Base-by-base conservation (phyloP, 2,797 vertebrate species). In the Hapalemur alaotrensis region DNA sequence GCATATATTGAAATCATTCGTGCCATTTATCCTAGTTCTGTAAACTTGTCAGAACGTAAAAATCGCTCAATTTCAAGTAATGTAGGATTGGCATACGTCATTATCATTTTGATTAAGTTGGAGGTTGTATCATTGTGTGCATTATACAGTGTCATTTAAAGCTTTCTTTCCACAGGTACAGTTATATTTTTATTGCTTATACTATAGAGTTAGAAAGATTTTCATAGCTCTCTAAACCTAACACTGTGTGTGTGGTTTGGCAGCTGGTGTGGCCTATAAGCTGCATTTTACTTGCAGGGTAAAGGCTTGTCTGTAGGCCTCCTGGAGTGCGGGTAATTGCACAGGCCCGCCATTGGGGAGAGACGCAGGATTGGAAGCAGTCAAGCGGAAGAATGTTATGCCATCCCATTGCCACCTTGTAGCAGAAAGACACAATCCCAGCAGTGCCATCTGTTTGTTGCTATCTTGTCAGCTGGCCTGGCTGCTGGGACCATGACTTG, bases 21-120 rank as follows among this genome's bases (percentile, higher is more conserved):
- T 99, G 99, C 99, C 99, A 99, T 99, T 99, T 99, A 99, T 99
- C 99, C 98, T 99, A 99, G 99, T 99, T 99, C 99, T 99, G 99
- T 99, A 99, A 99, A 99, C 99, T 99, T 99, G 99, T 99, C 99
- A 99, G 99, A 99, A 99, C 99, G 98, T 99, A 98, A 98, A 99
- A 99, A 99, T 99, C 98, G 98, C 98, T 99, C 99, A 98, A 99
- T 99, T 99, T 98, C 98, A 98, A 99, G 98, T 99, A 99, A 99
- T 99, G 99, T 98, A 97, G 99, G 99, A 99, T 99, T 99, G 99
- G 99, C 99, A 99, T 99, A 99, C 99, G 99, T 99, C 99, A 99
- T 99, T 99, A 99, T 99, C 99, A 99, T 99, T 99, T 99, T 99
- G 99, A 99, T 99, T 99, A 99, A 99, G 99, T 99, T 99, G 98